Percentiles rank a stretch among this genome's conserved stretches.
These are phyloP conservation scores for Todiramphus saurophagus DNA, from an alignment of 2,113 vertebrate genomes.

Conservation along the genomic window DNA sequence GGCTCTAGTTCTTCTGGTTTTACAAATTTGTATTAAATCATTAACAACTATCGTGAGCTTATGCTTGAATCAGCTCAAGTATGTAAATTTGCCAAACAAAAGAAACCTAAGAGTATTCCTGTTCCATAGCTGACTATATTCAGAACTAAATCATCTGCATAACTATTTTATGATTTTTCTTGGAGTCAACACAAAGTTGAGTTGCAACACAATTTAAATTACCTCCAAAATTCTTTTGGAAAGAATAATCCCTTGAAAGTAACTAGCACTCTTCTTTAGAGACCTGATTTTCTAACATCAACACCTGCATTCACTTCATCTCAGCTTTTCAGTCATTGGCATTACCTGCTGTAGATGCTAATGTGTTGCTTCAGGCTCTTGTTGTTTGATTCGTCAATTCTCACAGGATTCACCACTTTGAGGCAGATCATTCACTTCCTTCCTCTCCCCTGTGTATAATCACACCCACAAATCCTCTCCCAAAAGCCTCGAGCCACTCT, in stretches of 20 bases:
- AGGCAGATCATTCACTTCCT: neutral
- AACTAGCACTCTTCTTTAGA: neutral
- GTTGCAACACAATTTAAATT: neutral
- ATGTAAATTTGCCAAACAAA: neutral
- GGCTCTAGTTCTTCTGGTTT: neutral
- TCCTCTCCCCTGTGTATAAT: neutral
- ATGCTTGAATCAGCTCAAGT: neutral
- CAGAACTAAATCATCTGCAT: neutral
- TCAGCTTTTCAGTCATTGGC: conserved; percentile 11
- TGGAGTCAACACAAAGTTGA: neutral
- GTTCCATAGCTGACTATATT: neutral
- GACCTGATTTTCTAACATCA: conserved; percentile 11
- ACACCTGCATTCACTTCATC: conserved; percentile 32
- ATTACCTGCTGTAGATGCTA: conserved; percentile 8
- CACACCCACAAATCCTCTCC: neutral
- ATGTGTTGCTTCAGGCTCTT: neutral
- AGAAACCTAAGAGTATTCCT: neutral
- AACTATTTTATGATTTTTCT: neutral
- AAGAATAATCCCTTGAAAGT: neutral
- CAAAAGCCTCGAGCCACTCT: neutral
- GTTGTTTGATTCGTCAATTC: neutral
- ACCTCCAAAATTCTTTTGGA: neutral
- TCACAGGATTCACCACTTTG: neutral
- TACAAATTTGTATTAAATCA: neutral
- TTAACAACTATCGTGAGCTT: neutral